Conservation (phyloP, 1,140 invertebrate species). For the Drosophila arizonae region DNA sequence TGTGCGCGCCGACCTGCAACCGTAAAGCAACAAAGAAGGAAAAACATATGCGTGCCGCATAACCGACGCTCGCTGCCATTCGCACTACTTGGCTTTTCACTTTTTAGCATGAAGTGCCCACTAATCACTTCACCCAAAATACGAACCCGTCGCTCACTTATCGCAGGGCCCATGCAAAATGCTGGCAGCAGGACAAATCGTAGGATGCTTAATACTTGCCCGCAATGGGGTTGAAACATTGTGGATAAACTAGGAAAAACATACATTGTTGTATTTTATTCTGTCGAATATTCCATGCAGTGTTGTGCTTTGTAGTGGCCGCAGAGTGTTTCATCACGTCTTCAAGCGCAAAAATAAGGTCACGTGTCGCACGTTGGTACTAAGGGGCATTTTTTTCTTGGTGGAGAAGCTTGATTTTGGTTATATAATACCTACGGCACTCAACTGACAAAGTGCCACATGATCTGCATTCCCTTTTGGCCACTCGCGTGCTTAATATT, state of each 20-base stretch:
- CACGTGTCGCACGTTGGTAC: conserved; percentile 72
- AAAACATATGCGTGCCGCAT: conserved; percentile 78
- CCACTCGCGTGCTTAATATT: conserved; percentile 63
- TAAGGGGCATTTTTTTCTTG: conserved; percentile 23
- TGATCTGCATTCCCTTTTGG: conserved; percentile 41
- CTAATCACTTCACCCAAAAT: conserved; percentile 66
- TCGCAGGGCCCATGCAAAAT: conserved; percentile 3
- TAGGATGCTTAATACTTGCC: conserved; percentile 16
- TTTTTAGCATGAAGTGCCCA: conserved; percentile 78
- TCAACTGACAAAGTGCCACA: conserved; percentile 50
- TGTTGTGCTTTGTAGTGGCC: conserved; percentile 45
- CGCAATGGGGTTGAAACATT: conserved; percentile 31
- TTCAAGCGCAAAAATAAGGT: conserved; percentile 79
- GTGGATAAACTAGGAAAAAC: conserved; percentile 42
- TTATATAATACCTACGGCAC: conserved; percentile 1
- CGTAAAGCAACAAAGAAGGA: conserved; percentile 68
- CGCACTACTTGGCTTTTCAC: conserved; percentile 82
- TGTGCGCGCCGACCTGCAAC: conserved; percentile 43
- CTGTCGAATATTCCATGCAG: conserved; percentile 25
- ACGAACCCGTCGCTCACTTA: conserved; percentile 50
- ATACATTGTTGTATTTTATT: conserved; percentile 21
- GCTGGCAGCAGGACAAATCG: conserved; percentile 13
- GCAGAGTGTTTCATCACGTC: conserved; percentile 63
- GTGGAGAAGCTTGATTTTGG: conserved; percentile 5
- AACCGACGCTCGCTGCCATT: conserved; percentile 75